Conservation (phyloP, 2,797 vertebrate species). For the Micrastur ruficollis region DNA sequence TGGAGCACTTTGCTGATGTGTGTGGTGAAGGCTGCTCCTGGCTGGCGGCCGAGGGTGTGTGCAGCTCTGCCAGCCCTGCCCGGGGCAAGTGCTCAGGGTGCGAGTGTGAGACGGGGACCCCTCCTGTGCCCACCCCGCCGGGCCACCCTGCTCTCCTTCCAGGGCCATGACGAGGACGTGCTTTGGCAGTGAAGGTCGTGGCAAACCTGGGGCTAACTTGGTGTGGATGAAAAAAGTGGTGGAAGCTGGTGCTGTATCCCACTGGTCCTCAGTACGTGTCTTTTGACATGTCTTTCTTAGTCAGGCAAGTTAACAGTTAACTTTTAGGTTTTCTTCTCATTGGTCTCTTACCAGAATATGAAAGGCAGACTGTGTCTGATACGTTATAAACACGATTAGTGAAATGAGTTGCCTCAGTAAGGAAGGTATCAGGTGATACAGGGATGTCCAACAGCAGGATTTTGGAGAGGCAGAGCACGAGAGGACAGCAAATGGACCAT, state of each 20-base stretch:
- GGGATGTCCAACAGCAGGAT: not conserved
- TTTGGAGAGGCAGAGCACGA: not conserved
- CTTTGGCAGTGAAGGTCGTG: rapidly evolving
- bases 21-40: not conserved
- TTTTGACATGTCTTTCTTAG: not conserved
- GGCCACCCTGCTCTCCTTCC: not conserved
- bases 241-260: not conserved
- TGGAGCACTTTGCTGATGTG: not conserved
- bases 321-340: not conserved
- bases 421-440: not conserved
- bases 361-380: not conserved
- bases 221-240: not conserved
- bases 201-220: not conserved
- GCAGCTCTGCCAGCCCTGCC: not conserved
- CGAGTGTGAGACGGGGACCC: not conserved
- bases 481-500: not conserved
- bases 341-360: not conserved
- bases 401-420: not conserved
- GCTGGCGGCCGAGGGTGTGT: rapidly evolving
- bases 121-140: not conserved
- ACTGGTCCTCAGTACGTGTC: not conserved
- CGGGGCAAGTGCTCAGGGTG: rapidly evolving
- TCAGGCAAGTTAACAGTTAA: not conserved
- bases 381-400: not conserved
- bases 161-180: rapidly evolving